Evolutionary conservation across 92 coral and sea anemone genomes (phyloP).

Genomic region (Micromussa lordhowensis): DNA sequence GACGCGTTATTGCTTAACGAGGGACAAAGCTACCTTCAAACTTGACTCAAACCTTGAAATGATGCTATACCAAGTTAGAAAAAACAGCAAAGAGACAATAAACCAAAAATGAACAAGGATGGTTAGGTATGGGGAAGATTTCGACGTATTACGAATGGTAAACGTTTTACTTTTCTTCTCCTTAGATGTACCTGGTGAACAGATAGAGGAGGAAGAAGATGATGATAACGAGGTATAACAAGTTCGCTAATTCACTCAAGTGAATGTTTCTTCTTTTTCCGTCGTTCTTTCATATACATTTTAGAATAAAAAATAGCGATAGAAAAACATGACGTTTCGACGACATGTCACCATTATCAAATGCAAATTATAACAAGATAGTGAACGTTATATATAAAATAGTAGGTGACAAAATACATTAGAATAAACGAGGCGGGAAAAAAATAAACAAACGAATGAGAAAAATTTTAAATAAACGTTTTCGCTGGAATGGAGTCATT

Average conservation of each 20-base stretch:
- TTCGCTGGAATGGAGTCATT: too few relatives aligned
- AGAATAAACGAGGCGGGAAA: too few relatives aligned
- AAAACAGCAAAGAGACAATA: not conserved
- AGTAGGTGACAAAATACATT: too few relatives aligned
- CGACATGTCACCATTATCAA: too few relatives aligned
- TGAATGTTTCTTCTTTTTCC: not conserved
- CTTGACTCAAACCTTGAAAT: not conserved
- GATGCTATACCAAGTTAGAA: not conserved
- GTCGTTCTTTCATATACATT: not conserved
- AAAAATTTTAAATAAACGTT: too few relatives aligned
- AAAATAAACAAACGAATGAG: too few relatives aligned
- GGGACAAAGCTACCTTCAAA: not conserved
- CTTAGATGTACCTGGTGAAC: slow-evolving; percentile 47
- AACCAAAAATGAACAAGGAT: not conserved
- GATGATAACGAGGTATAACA: slow-evolving; percentile 27
- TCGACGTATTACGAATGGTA: not conserved
- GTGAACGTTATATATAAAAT: too few relatives aligned
- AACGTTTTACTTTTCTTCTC: not conserved
- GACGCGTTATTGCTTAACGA: too few relatives aligned
- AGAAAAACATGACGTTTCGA: too few relatives aligned
- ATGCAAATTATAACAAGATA: too few relatives aligned
- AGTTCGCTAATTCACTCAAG: too few relatives aligned
- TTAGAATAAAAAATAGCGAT: too few relatives aligned
- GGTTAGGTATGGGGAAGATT: not conserved
- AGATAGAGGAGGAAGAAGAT: slow-evolving; percentile 58